These are phyloP conservation scores for Cassiopea andromeda DNA, from an alignment of 30 jellyfish, hydroid and myxozoan species.

Conservation along the genomic window DNA sequence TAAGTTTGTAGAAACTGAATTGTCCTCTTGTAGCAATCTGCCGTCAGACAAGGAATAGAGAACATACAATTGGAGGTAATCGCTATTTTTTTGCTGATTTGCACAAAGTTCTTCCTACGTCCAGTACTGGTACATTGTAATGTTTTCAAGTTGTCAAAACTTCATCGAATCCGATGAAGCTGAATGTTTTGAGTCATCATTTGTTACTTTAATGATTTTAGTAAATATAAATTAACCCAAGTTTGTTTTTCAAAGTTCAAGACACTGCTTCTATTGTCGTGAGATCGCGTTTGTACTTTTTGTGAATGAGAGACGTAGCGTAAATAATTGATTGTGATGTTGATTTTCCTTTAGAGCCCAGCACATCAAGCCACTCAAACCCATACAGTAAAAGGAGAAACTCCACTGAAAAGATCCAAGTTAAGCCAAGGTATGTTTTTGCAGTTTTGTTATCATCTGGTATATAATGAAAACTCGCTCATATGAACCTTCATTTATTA, in stretches of 20 bases:
- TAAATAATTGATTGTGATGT: too few species aligned
- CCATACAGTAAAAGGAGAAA: conserved; percentile 18
- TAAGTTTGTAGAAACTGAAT: not conserved
- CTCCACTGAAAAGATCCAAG: conserved; percentile 50
- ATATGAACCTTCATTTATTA: too few species aligned
- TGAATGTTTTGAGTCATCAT: too few species aligned
- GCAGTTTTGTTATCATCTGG: too few species aligned
- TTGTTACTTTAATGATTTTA: too few species aligned
- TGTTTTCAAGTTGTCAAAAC: not conserved
- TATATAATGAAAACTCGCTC: too few species aligned
- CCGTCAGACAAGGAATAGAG: conserved; percentile 43
- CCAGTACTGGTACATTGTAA: not conserved
- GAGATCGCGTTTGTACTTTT: too few species aligned
- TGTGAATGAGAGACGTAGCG: too few species aligned
- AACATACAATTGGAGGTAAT: conserved; percentile 38
- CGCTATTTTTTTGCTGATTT: not conserved
- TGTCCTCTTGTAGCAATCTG: conserved; percentile 43
- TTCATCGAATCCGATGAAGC: too few species aligned
- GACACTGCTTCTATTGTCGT: too few species aligned
- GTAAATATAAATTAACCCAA: too few species aligned
- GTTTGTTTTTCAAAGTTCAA: too few species aligned
- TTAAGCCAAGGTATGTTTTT: conserved; percentile 28
- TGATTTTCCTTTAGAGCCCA: conserved; percentile 16
- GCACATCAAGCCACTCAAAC: not conserved
- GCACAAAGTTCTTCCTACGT: not conserved